Evolutionary conservation across 64 coral and sea anemone species (phyloP).

Genomic region (Acropora yongei): DNA sequence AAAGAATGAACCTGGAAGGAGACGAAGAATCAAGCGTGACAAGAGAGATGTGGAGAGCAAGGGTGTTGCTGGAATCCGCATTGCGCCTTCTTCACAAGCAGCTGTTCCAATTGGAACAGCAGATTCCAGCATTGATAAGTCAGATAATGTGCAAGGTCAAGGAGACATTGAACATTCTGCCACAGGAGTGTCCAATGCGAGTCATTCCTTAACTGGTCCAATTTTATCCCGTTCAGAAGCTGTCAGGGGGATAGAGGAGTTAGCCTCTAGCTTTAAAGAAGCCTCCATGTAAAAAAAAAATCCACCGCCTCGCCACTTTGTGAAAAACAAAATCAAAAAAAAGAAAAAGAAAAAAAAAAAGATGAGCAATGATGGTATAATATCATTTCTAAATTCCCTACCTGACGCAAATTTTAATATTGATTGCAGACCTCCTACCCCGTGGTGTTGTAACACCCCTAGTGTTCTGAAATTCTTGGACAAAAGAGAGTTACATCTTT

Average conservation of each 20-base stretch:
- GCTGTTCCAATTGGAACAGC: not conserved
- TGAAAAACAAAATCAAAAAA: not conserved
- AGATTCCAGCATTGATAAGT: constrained; percentile 29
- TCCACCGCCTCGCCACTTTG: not conserved
- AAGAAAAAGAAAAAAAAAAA: not conserved
- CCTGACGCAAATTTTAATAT: too few species aligned
- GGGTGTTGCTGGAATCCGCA: constrained; percentile 92
- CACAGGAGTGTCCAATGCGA: not conserved
- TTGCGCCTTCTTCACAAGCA: constrained; percentile 37
- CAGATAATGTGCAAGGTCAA: constrained; percentile 10
- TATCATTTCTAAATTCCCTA: too few species aligned
- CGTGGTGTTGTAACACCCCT: too few species aligned
- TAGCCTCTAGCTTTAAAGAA: constrained; percentile 17
- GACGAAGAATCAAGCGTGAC: constrained; percentile 92
- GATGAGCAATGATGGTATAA: too few species aligned
- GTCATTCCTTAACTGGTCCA: not conserved
- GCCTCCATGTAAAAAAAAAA: not conserved
- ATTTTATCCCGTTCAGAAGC: not conserved
- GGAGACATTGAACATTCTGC: not conserved
- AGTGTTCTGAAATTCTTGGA: too few species aligned
- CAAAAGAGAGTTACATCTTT: too few species aligned
- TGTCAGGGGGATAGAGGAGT: not conserved
- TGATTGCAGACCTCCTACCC: too few species aligned
- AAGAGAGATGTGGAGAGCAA: constrained; percentile 88
- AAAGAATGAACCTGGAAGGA: constrained; percentile 91